These are phyloP conservation scores for Planiliza haematocheilus DNA, from an alignment of 2,113 vertebrate species.

Conservation along the genomic window DNA sequence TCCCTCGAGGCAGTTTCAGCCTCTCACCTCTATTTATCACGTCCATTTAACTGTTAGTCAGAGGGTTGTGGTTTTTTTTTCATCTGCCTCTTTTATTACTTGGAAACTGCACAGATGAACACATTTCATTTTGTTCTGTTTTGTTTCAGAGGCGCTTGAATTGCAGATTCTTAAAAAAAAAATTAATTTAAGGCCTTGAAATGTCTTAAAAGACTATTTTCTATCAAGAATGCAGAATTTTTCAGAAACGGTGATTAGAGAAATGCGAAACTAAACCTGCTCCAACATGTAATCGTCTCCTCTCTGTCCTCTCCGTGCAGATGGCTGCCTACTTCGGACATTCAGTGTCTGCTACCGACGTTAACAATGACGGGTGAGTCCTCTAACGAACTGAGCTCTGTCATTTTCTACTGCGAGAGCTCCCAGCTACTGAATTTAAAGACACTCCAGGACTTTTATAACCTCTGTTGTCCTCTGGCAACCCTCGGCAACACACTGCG, in stretches of 20 bases:
- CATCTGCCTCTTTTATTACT: not conserved
- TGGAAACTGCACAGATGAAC: not conserved
- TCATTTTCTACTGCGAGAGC: not conserved
- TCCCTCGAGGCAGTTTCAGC: no score
- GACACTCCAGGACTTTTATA: conserved; percentile 8
- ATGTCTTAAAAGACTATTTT: no score
- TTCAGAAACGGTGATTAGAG: no score
- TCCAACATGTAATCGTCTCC: not conserved
- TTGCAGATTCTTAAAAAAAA: no score
- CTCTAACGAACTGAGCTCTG: not conserved
- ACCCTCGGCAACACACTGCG: not conserved
- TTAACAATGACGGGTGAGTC: conserved; percentile 91
- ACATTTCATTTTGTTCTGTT: no score
- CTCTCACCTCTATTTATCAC: not conserved
- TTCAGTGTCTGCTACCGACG: conserved; percentile 91
- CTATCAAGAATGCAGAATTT: no score
- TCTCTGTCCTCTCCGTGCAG: conserved; percentile 67
- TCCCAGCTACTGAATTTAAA: not conserved
- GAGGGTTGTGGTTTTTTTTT: not conserved
- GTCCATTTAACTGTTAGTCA: not conserved
- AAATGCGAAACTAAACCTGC: no score
- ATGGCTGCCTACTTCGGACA: conserved; percentile 98
- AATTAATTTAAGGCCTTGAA: no score
- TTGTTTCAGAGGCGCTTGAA: no score
- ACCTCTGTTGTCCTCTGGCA: not conserved